Conservation (phyloP, 2,888 invertebrate genomes). For the Caenorhabditis becei region DNA sequence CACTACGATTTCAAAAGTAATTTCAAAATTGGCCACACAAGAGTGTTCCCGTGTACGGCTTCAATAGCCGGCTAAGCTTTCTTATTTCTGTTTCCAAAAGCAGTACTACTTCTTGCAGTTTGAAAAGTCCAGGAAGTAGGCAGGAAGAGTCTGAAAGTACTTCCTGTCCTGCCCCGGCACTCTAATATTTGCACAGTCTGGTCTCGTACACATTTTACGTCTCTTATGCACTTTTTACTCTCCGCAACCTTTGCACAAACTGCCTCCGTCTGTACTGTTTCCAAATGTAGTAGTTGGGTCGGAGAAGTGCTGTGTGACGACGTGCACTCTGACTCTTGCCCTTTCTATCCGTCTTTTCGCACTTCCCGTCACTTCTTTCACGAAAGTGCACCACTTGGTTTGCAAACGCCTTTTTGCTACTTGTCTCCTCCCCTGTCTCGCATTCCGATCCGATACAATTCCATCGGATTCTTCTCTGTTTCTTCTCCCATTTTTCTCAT, state of each 20-base stretch:
- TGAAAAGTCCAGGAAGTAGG: not conserved
- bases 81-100: too few relatives aligned
- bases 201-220: constrained; percentile 34
- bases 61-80: too few relatives aligned
- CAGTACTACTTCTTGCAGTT: too few relatives aligned
- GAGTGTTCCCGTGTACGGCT: too few relatives aligned
- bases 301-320: not conserved
- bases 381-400: constrained; percentile 10
- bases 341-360: not conserved
- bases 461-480: constrained; percentile 27
- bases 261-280: constrained; percentile 2
- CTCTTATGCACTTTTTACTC: constrained; percentile 18
- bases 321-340: constrained; percentile 1
- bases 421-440: constrained; percentile 1
- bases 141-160: constrained; percentile 13
- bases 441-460: constrained; percentile 34
- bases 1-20: too few relatives aligned
- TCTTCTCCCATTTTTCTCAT: not conserved
- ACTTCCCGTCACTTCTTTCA: not conserved
- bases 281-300: not conserved
- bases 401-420: constrained; percentile 7
- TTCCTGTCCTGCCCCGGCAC: constrained; percentile 10
- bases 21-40: too few relatives aligned
- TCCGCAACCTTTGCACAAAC: constrained; percentile 40
- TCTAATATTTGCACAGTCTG: constrained; percentile 47